Evolutionary conservation across 2,888 invertebrate genomes (phyloP), one percentile per base, ranked within the genome.

Genomic region (Scaptomyza cyrtandrae): DNA sequence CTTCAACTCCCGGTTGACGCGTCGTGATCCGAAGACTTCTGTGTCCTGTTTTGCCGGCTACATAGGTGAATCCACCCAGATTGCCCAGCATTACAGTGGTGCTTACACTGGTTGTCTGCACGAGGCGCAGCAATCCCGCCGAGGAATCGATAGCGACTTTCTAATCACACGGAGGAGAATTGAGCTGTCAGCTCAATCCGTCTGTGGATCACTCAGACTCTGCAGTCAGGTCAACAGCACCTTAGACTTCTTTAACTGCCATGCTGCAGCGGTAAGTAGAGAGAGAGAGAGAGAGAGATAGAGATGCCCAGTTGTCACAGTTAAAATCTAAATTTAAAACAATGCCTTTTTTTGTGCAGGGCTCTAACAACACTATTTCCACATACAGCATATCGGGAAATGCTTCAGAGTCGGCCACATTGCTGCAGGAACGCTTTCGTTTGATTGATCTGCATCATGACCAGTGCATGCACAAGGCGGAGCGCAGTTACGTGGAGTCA

Each of bases 331-430:
- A 29, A 14, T 27, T 14, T 35, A 6, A 43, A 9, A 37, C 7
- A 16, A 11, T 16, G 33, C 11, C 24, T 24, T 24, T 4, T 11
- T 10, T 31, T 35, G 6, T 9, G 6, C 19, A 90, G 90, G 90
- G 91, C 7, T 76, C 86, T n/a, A 85, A 89, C 56, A 90, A 88
- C 54, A 90, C 90, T 4, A 70, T 89, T 29, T 41, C 72, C 41
- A 83, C 85, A 0, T 90, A 90, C 37, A 63, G 75, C 49, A 90
- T 90, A 41, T 90, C 90, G 1, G 85, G 90, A n/a, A 90, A 90
- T 66, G 89, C 90, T 14, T 81, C 90, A 0, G 90, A 90, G 44
- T 80, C 80, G 29, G 78, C 81, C 3, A 73, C 61, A 2, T 10
- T 84, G 24, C 57, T 90, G 75, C 82, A 80, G 59, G 90, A 90